Base-by-base conservation (phyloP, 2,888 invertebrate species). In the Tyria jacobaeae region DNA sequence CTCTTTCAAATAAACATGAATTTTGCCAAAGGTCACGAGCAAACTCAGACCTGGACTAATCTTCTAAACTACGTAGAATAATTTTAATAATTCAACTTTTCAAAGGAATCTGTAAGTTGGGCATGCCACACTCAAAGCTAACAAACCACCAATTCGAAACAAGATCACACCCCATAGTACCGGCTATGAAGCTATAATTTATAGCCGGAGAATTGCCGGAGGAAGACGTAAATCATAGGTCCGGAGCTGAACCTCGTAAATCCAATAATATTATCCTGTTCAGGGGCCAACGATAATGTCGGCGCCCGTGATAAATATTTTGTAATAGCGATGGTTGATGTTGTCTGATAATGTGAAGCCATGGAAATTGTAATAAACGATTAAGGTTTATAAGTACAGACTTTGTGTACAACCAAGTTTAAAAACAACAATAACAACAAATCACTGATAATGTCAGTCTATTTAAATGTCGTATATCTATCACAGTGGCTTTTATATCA, bases 151-250 rank as follows among this genome's bases (percentile, higher is more conserved):
- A 66, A 70, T 71, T 68, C 57, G 70, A 71, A 68, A 67, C 62
- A 57, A 64, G 67, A 64, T 66, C 74, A 70, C 54, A 54, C 52
- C 52, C 75, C 57, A 59, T 73, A 64, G 76, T 71, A 75, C 68
- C 64, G 68, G 67, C 54, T 79, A 79, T 79, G 80, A 74, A 66
- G 66, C 61, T 56, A 74, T 88, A 87, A 91, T 90, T 90, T 89
- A 91, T 88, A 84, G 87, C 54, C 77, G 72, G 76, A 89, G 93
- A 92, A 91, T 88, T 84, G 87, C 54, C 77, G 72, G 76, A 89
- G 93, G 93, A 93, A 92, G 88, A 85, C 83, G 88, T 93, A 92
- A 92, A 93, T 93, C 93, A 92, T 76, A 77, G 83, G 87, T 84
- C 87, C 84, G 86, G 90, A 89, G 86, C 87, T 86, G 82, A 84